Evolutionary conservation across 1,140 invertebrate species (phyloP), one percentile per base, ranked within the genome.

Genomic region (Phortica variegata): DNA sequence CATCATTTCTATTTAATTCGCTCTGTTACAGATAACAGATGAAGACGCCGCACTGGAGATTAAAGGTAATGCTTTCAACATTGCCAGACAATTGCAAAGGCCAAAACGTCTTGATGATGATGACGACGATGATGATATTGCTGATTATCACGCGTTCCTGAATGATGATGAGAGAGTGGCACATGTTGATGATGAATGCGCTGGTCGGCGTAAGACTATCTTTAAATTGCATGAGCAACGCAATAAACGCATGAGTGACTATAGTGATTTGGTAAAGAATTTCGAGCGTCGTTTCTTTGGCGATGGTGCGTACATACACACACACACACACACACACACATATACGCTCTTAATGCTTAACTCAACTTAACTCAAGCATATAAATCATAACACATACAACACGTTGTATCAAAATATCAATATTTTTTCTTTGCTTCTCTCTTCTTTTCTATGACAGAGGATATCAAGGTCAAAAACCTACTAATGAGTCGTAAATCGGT

Each of bases 31-130:
- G 41, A 49, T 61, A 43, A 60, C 51, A 29, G 77, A 79, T 7
- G 78, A 83, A 49, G 65, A 81, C 32, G 77, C 77, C 0, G 73
- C 80, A 37, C 75, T 81, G 44, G 80, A 80, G 31, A 77, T 85
- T 3, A 79, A 81, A 29, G 80, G 79, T 19, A 78, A 84, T 49
- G 82, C 81, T 0, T 75, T 84, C 6, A 79, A 84, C 46, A 85
- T 88, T 32, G 84, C 80, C 0, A 75, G 82, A 39, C 78, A 79
- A 13, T 56, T 88, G 15, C 85, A 88, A 58, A 74, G 72, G 10
- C 70, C 78, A 16, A 72, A 65, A 65, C 60, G 74, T 10, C 52
- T 77, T 17, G 76, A 77, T 12, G 75, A 75, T 4, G 75, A 77
- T 17, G 75, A 79, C 17, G 70, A 77, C 10, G 63, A 75, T 1